Conservation (phyloP, 2,888 invertebrate species). For the Agapetus fuscipes region DNA sequence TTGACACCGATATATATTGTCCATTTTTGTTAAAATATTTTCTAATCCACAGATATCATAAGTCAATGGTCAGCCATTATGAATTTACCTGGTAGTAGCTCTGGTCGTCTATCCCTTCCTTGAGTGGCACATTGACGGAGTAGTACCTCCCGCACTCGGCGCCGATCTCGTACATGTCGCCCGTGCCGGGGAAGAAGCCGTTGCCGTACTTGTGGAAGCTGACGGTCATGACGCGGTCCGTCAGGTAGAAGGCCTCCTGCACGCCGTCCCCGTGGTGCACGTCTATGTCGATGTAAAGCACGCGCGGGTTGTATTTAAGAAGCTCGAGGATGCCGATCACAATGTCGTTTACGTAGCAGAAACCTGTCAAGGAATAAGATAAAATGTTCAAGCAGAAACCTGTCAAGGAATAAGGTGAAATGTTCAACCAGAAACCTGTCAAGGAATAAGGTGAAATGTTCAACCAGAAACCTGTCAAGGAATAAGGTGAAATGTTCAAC, state of each 20-base stretch:
- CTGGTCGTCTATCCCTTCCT: slow-evolving; percentile 94
- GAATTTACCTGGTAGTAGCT: slow-evolving; percentile 78
- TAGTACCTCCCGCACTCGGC: slow-evolving; percentile 93
- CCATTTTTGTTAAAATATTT: too few relatives aligned
- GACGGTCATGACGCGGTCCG: slow-evolving; percentile 97
- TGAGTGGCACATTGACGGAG: slow-evolving; percentile 95
- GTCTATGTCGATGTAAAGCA: slow-evolving; percentile 97
- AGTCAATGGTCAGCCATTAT: too few relatives aligned
- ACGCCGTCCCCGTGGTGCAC: slow-evolving; percentile 97
- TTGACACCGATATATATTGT: too few relatives aligned
- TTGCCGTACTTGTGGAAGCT: slow-evolving; percentile 99
- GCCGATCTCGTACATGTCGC: slow-evolving; percentile 98
- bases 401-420: too few relatives aligned
- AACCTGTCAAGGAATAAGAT: slow-evolving; percentile 48
- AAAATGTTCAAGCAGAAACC: too few relatives aligned
- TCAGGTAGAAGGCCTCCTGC: slow-evolving; percentile 95
- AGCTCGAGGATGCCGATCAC: slow-evolving; percentile 95
- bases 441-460: too few relatives aligned
- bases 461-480: too few relatives aligned
- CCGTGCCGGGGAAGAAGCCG: slow-evolving; percentile 96
- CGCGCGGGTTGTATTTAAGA: slow-evolving; percentile 86
- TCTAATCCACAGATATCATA: too few relatives aligned
- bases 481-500: too few relatives aligned
- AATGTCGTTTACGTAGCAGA: slow-evolving; percentile 99
- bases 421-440: too few relatives aligned